Conservation (phyloP, 2,888 invertebrate species). For the Agrotis ipsilon region DNA sequence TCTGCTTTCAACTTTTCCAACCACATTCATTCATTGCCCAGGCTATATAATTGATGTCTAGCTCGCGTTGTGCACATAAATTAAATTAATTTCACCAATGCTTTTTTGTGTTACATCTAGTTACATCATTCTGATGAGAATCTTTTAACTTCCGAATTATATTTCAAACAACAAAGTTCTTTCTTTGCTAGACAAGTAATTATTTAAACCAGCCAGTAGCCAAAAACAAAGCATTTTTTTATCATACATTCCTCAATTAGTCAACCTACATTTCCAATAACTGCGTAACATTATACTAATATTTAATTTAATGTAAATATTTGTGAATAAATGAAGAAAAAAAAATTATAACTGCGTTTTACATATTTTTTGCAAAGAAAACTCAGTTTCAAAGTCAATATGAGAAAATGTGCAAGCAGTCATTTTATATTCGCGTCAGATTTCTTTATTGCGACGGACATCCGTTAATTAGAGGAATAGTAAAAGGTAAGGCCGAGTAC, state of each 20-base stretch:
- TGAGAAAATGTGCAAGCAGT: constrained; percentile 23
- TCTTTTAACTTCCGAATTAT: constrained; percentile 38
- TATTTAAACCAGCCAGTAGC: constrained; percentile 18
- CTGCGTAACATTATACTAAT: too few relatives aligned
- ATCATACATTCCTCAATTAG: constrained; percentile 15
- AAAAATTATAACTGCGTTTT: too few relatives aligned
- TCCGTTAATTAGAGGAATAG: constrained; percentile 57
- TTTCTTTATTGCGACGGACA: constrained; percentile 57
- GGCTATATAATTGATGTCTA: constrained; percentile 23
- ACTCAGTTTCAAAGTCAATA: constrained; percentile 1
- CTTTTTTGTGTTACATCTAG: constrained; percentile 29
- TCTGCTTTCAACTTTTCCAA: too few relatives aligned
- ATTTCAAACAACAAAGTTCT: neutral
- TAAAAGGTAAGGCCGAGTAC: constrained; percentile 6
- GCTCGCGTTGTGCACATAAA: constrained; percentile 22
- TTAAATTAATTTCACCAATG: constrained; percentile 21
- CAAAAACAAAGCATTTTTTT: constrained; percentile 18
- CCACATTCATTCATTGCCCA: too few relatives aligned
- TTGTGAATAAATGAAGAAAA: too few relatives aligned
- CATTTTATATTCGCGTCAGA: constrained; percentile 37
- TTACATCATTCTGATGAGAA: constrained; percentile 34
- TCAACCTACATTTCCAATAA: constrained; percentile 21
- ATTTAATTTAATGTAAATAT: too few relatives aligned
- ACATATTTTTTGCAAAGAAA: constrained; percentile 25
- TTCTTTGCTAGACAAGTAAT: constrained; percentile 20